Evolutionary conservation across 2,888 invertebrate species (phyloP), one percentile per base, ranked within the genome.

Genomic region (Bellardia pandia): DNA sequence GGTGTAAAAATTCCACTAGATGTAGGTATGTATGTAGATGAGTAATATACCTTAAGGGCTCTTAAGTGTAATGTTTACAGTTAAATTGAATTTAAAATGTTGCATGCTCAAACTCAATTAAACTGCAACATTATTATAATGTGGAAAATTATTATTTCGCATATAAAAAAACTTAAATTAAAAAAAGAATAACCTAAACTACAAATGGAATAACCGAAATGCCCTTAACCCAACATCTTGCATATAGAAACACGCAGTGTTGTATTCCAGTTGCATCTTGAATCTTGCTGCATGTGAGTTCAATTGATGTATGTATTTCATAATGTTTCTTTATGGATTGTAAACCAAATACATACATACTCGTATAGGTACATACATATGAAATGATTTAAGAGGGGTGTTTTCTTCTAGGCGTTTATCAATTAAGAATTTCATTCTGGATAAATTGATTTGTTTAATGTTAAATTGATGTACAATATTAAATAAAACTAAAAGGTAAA

Each of bases 61-160:
- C 14, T 60, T 89, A 88, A 90, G 91, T 91, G 91, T 90, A 90
- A 89, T 90, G 90, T 91, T 91, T 91, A 91, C 91, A 92, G 91
- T 90, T 91, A 90, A 90, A 90, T 91, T 90, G 89, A 90, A 90
- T 90, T 91, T 89, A 91, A 91, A 91, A 90, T 91, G 89, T 92
- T 91, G 91, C 91, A 92, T 91, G 91, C 75, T 86, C 84, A 72
- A 74, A 83, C 53, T 16, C 80, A 87, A 87, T 88, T 87, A 88
- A 88, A 86, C 85, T 76, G 82, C 82, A 71, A 76, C 82, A 85
- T 86, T 82, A 79, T 76, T 30, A 75, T 75, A 86, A 88, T 88
- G 82, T 86, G 83, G 79, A 80, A 83, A 74, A 79, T 86, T 68
- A 86, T 84, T 80, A 62, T 86, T 69, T 84, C 56, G 33, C 48